Percentiles rank a stretch among this genome's conserved stretches.
These are phyloP conservation scores for Mobula birostris DNA, from an alignment of 2,113 vertebrate genomes.

Conservation along the genomic window DNA sequence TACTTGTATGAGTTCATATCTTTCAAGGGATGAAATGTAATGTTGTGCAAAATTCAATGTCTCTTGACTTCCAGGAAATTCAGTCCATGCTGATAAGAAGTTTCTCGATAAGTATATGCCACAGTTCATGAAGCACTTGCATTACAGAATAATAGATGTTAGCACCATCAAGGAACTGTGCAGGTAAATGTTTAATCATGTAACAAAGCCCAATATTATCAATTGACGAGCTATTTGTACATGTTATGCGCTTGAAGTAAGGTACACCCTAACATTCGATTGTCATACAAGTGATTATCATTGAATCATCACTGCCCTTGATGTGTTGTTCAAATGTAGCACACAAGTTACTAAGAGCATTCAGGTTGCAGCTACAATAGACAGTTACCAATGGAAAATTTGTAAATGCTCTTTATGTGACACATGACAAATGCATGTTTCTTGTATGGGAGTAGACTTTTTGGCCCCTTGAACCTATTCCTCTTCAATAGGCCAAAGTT, in stretches of 20 bases:
- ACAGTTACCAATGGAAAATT: background rate
- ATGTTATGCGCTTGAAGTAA: too few species aligned
- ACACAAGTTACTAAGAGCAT: background rate
- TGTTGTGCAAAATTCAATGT: background rate
- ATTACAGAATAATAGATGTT: conserved; percentile 85
- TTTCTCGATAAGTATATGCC: conserved; percentile 97
- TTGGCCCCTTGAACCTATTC: background rate
- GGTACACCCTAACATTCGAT: too few species aligned
- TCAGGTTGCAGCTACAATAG: background rate
- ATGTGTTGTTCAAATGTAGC: background rate
- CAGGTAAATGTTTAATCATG: conserved; percentile 59
- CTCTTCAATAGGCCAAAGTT: background rate
- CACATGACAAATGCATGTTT: background rate
- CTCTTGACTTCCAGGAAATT: conserved; percentile 58
- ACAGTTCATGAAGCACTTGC: conserved; percentile 83
- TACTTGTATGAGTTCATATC: background rate
- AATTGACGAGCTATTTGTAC: background rate
- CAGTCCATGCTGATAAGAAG: conserved; percentile 79
- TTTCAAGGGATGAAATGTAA: background rate
- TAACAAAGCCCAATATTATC: background rate
- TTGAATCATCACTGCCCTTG: background rate
- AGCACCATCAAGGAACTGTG: conserved; percentile 96
- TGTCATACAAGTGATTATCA: background rate
- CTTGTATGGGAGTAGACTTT: background rate
- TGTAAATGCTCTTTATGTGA: too few species aligned